phyloP scores from a whole-genome alignment of 2,888 invertebrate genomes.

The Deroplatys truncata region DNA sequence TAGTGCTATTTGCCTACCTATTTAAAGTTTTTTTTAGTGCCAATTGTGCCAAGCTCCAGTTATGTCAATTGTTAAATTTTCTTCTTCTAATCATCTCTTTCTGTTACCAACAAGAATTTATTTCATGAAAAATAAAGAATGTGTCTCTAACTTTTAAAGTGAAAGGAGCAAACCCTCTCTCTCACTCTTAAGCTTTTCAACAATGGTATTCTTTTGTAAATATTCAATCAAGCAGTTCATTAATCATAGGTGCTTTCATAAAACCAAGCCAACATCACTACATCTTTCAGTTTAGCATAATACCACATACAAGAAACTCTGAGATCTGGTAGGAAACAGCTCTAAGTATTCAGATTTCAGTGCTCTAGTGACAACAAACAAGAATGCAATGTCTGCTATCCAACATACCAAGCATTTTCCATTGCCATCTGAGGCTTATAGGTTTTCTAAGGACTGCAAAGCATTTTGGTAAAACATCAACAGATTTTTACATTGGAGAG shows the following conservation, averaged over 20 bases:
- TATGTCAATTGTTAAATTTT: too few species aligned
- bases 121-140: too few species aligned
- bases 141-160: too few species aligned
- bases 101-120: too few species aligned
- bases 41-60: too few species aligned
- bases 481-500: neutral
- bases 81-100: too few species aligned
- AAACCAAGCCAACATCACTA: neutral
- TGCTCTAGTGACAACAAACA: neutral
- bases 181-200: too few species aligned
- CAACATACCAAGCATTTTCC: slow-evolving; percentile 5
- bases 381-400: neutral
- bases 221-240: neutral
- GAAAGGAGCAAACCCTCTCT: too few species aligned
- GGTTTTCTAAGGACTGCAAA: neutral
- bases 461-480: neutral
- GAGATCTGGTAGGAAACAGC: neutral
- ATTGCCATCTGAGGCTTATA: neutral
- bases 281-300: neutral
- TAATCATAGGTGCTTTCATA: neutral
- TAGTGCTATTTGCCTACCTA: too few species aligned
- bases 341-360: neutral
- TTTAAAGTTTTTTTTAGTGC: too few species aligned
- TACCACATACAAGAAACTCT: neutral
- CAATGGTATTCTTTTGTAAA: too few species aligned